Base-by-base conservation (phyloP, 2,888 invertebrate genomes). In the Fragum fragum region DNA sequence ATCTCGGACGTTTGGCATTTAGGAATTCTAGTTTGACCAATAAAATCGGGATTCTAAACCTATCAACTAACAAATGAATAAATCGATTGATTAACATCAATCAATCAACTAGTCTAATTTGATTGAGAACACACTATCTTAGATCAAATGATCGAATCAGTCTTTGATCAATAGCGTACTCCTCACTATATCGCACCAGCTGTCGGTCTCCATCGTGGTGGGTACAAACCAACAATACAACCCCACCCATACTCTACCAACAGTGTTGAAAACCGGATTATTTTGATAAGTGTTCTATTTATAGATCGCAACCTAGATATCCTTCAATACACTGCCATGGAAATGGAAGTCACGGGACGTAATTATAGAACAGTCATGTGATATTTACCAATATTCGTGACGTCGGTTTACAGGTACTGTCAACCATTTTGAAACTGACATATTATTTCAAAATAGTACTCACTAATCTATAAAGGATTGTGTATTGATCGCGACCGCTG, bases 341-440 rank as follows among this genome's bases (percentile, higher is more conserved):
- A 59, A 59, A 76, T 69, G 59, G 42, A 5, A 61, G 71, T 71
- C 76, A 76, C 63, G 53, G 21, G 76, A 63, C 28, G 39, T n/a
- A 32, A 55, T 39, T 66, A 66, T 53, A 66, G 23, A 32, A 18
- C 52, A 26, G 63, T 76, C 76, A 76, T 71, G 70, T 76, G 76
- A 76, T 61, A n/a, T 32, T 74, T 70, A 71, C 71, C 55, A 71
- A 71, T 71, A 66, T 21, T 42, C 23, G 29, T 66, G 66, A 66
- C 66, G 66, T 66, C 42, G 42, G 26, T n/a, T 6, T 26, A 42
- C 42, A 59, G 73, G 73, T 59, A 47, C 59, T 42, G 63, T 73
- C 73, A 73, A 73, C 73, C 73, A 73, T 73, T 73, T 73, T 73
- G 73, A 73, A 73, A 73, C 21, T 53, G 70, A 53, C 53, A 53